phyloP scores from a whole-genome alignment of 2,888 invertebrate species.

The Tachina lurida region DNA sequence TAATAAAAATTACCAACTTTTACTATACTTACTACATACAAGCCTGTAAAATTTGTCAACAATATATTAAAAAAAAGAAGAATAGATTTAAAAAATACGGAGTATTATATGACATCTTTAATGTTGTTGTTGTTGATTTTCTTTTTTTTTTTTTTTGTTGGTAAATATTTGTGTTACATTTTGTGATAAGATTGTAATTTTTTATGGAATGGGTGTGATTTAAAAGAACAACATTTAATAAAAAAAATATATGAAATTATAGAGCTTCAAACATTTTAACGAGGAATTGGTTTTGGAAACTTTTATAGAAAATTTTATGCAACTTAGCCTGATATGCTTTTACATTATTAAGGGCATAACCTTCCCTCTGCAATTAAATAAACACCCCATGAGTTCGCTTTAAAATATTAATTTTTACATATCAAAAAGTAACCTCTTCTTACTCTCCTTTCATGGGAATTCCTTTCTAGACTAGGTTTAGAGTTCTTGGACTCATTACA shows the following conservation, averaged over 20 bases:
- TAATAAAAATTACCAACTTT: conserved; percentile 62
- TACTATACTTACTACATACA: conserved; percentile 79
- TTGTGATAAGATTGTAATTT: neutral
- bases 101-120: conserved; percentile 58
- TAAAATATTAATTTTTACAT: too few relatives aligned
- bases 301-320: too few relatives aligned
- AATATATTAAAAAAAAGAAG: conserved; percentile 55
- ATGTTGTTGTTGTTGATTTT: conserved; percentile 1
- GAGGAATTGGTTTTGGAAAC: neutral
- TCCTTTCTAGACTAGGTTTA: too few relatives aligned
- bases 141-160: conserved; percentile 25
- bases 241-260: neutral
- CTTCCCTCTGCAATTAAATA: too few relatives aligned
- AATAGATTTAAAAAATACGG: conserved; percentile 66
- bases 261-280: neutral
- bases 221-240: neutral
- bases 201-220: neutral
- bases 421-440: too few relatives aligned
- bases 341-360: too few relatives aligned
- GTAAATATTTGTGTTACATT: conserved; percentile 8
- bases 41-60: conserved; percentile 78
- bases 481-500: too few relatives aligned
- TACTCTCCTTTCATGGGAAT: too few relatives aligned
- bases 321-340: too few relatives aligned
- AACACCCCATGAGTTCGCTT: too few relatives aligned